Evolutionary conservation across 1,140 invertebrate genomes (phyloP).

Genomic region (Calliopsis andreniformis): DNA sequence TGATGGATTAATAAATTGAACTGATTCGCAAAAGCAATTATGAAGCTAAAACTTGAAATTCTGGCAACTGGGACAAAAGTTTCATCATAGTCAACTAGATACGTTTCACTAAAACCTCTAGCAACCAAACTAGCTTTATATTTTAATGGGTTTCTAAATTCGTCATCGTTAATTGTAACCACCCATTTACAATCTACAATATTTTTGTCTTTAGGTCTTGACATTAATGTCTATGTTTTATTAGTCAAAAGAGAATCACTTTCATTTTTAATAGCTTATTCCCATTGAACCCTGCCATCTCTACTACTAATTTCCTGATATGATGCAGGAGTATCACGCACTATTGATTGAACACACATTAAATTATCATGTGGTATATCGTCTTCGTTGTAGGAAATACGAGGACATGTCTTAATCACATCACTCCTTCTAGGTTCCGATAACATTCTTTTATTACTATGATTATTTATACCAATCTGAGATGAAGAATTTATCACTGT

Average conservation of each 20-base stretch:
- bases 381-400: background rate
- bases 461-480: no score
- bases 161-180: background rate
- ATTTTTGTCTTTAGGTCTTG: conserved; percentile 74
- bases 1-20: conserved; percentile 75
- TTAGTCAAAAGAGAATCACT: conserved; percentile 71
- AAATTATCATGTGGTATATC: background rate
- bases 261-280: conserved; percentile 73
- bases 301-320: no score
- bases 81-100: conserved; percentile 74
- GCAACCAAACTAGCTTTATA: conserved; percentile 78
- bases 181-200: conserved; percentile 37
- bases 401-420: background rate
- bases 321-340: no score
- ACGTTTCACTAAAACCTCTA: conserved; percentile 75
- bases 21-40: conserved; percentile 77
- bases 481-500: background rate
- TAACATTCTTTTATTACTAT: no score
- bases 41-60: conserved; percentile 68
- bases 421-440: background rate
- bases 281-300: conserved; percentile 54
- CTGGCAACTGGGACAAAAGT: no score
- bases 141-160: conserved; percentile 66
- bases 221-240: conserved; percentile 75
- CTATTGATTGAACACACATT: conserved; percentile 5